These are phyloP conservation scores for Incurvaria masculella DNA, from an alignment of 2,888 invertebrate species.

Conservation along the genomic window DNA sequence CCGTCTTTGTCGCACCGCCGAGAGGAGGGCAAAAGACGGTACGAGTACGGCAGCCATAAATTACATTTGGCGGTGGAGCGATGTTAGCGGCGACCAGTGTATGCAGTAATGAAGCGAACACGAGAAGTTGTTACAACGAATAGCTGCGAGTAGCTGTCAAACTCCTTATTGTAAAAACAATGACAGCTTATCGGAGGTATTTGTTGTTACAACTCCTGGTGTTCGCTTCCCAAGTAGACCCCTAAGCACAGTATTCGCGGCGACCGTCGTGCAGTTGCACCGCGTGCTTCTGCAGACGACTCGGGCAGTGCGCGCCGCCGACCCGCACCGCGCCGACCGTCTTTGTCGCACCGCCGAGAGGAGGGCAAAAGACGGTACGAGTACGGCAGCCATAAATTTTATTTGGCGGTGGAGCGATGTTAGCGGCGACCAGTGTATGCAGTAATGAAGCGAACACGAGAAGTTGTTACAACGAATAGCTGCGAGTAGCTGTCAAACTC, in stretches of 20 bases:
- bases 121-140: no score
- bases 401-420: no score
- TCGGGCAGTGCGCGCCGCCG: constrained; percentile 26
- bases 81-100: no score
- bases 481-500: neutral
- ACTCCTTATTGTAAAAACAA: no score
- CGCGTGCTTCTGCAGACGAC: constrained; percentile 38
- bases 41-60: constrained; percentile 5
- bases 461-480: no score
- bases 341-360: constrained; percentile 48
- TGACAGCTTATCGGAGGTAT: no score
- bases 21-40: constrained; percentile 53
- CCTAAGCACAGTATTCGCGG: constrained; percentile 36
- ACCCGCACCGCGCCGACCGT: constrained; percentile 41
- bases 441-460: no score
- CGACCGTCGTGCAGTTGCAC: constrained; percentile 41
- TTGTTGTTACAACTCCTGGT: no score
- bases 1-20: constrained; percentile 44
- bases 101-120: no score
- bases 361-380: constrained; percentile 48
- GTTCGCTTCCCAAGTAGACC: no score
- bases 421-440: no score
- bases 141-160: neutral
- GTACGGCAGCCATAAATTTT: neutral
- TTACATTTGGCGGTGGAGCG: no score